These are phyloP conservation scores for Bicyclus anynana DNA, from an alignment of 1,140 invertebrate species.

Conservation along the genomic window DNA sequence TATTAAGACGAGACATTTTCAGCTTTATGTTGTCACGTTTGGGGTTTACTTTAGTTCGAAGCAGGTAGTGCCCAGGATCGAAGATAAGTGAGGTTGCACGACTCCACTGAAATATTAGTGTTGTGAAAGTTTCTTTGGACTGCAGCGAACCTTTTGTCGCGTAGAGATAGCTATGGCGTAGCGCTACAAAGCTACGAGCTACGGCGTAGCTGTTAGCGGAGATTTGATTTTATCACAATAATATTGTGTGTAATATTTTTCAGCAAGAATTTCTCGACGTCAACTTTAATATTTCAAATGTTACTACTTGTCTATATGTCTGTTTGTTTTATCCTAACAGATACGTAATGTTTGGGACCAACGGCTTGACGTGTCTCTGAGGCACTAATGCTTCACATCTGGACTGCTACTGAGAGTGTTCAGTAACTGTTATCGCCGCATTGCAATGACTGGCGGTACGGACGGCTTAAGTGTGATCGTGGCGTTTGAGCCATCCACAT, in stretches of 20 bases:
- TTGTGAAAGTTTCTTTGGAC: constrained; percentile 53
- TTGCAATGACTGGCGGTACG: no score
- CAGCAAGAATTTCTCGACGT: background rate
- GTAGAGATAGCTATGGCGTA: constrained; percentile 34
- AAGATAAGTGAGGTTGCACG: constrained; percentile 53
- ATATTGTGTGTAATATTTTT: background rate
- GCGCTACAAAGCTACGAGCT: constrained; percentile 22
- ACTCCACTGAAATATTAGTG: constrained; percentile 62
- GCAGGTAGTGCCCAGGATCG: constrained; percentile 36
- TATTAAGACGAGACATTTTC: background rate
- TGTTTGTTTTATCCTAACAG: no score
- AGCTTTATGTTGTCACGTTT: background rate
- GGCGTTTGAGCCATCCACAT: no score
- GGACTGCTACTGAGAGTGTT: no score
- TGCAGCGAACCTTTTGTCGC: constrained; percentile 38
- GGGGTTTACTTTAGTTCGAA: constrained; percentile 27
- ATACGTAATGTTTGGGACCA: no score
- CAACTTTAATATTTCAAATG: no score
- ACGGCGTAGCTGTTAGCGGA: background rate
- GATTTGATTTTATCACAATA: constrained; percentile 1
- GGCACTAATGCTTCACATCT: no score
- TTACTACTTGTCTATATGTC: no score
- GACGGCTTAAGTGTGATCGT: no score
- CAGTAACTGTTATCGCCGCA: no score
- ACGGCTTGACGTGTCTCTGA: no score